Percentiles rank a stretch among this genome's conserved stretches.
phyloP scores from a whole-genome alignment of 2,888 invertebrate genomes.

The Entomobrya proxima region DNA sequence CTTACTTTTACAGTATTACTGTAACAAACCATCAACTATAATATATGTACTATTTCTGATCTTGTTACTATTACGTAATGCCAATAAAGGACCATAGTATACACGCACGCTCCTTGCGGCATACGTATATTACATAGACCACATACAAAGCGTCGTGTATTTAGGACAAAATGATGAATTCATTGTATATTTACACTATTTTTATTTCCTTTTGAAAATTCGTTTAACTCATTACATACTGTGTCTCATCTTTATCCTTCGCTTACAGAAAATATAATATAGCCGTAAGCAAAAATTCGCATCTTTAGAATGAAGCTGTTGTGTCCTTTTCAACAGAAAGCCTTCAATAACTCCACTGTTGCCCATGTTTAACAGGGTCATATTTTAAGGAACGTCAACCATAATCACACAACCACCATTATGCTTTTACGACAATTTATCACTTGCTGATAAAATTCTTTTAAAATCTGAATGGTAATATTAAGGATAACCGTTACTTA shows the following conservation, averaged over 20 bases:
- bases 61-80: background rate
- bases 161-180: too few species aligned
- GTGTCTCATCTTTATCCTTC: background rate
- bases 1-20: background rate
- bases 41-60: background rate
- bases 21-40: background rate
- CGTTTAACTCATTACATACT: background rate
- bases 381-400: background rate
- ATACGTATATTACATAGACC: too few species aligned
- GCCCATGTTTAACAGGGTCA: conserved; percentile 9
- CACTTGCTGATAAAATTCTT: conserved; percentile 31
- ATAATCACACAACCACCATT: background rate
- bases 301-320: background rate
- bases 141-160: too few species aligned
- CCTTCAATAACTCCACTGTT: conserved; percentile 36
- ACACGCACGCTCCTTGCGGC: background rate
- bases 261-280: background rate
- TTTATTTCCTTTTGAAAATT: background rate
- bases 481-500: conserved; percentile 37
- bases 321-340: conserved; percentile 23
- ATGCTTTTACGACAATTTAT: background rate
- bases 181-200: too few species aligned
- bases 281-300: background rate
- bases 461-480: conserved; percentile 53
- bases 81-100: background rate